phyloP scores from a whole-genome alignment of 2,797 vertebrate genomes.

The Podargus strigoides region DNA sequence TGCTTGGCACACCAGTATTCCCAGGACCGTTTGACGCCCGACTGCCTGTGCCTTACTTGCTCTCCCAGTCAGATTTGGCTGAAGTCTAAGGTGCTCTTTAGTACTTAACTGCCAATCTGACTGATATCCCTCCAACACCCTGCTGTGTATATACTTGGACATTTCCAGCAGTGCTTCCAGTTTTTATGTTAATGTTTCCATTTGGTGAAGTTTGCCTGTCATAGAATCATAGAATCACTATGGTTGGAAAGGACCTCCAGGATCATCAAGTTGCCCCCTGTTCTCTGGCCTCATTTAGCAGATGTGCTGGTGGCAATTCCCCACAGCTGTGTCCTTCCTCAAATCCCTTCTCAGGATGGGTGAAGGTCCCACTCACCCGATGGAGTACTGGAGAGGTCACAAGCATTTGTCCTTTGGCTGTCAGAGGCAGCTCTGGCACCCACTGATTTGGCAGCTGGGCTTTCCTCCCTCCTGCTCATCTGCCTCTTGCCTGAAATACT shows the following conservation, averaged over 20 bases:
- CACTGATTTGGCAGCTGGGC: neutral
- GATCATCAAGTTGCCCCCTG: neutral
- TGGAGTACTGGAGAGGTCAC: neutral
- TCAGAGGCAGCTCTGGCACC: neutral
- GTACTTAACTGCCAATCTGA: neutral
- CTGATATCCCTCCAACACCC: neutral
- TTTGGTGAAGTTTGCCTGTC: accelerated
- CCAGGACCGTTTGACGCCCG: accelerated
- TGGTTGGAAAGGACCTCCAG: too few relatives aligned
- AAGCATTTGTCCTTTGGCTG: neutral
- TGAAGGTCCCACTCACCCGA: neutral
- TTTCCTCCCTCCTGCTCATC: neutral
- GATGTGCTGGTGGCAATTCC: neutral
- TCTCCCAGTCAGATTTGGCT: neutral
- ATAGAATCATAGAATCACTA: too few relatives aligned
- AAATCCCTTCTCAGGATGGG: neutral
- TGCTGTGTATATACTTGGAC: neutral
- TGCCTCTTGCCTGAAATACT: neutral
- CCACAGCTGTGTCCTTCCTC: neutral
- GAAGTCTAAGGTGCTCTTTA: neutral
- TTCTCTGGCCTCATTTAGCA: neutral
- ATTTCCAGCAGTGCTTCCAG: neutral
- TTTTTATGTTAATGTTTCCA: neutral
- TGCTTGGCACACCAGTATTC: accelerated
- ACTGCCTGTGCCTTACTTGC: accelerated